Evolutionary conservation across 92 coral and sea anemone species (phyloP), one percentile per base, ranked within the genome.

Genomic region (Palythoa grandis): DNA sequence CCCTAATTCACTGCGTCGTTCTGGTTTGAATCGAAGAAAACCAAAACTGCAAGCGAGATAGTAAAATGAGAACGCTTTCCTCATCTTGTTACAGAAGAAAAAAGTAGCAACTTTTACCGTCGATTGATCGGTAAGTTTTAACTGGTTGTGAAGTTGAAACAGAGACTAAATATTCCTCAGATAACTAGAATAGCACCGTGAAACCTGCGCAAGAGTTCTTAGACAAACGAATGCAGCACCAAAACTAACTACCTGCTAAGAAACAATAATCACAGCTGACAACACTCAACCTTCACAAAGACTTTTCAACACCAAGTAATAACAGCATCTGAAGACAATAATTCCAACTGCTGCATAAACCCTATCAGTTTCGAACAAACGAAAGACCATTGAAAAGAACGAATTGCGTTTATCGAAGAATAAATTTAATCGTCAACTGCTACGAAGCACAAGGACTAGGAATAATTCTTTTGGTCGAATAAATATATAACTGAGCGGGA

Each of bases 171-270:
- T 39, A 10, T 17, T 39, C 23, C 37, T 1, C 1, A 53, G 9
- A 19, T 20, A n/a, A 16, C 4, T 12, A 40, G 0, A 20, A 23
- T 47, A 20, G 7, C 61, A 19, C 23, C 17, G 20, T 47, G 17
- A 43, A 72, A 43, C 48, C 47, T 74, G 25, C 17, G 20, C 40
- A 74, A 74, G 53, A 2, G 60, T 40, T 74, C 47, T 23, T 3
- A 50, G 7, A 3, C 52, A 74, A 74, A 52, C 78, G 16, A 50
- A 52, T 74, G 16, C 35, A 48, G 61, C 11, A 22, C 25, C 35
- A 53, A 74, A 74, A 74, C 20, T 54, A 74, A 20, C 78, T 74
- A 74, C 78, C 78, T 74, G 78, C 78, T 50, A 73, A 22, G 56
- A 52, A 74, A 47, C 78, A 74, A 74, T 48, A 50, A 53, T 19